Evolutionary conservation across 2,113 vertebrate species (phyloP).

Genomic region (Xenopus laevis): DNA sequence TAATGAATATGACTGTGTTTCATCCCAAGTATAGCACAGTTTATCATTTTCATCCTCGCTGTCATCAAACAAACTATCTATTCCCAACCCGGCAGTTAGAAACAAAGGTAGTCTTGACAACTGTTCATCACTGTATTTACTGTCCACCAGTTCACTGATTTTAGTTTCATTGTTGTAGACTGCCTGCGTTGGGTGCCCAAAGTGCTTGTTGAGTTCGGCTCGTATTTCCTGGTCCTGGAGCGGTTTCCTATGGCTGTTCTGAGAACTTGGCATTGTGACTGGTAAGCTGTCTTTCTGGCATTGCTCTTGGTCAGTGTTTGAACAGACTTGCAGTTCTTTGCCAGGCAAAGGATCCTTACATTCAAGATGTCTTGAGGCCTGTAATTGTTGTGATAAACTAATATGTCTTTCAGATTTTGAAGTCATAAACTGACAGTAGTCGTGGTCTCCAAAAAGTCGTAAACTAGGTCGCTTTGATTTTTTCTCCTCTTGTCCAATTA

Average conservation of each 20-base stretch:
- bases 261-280: conserved; percentile 64
- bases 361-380: conserved; percentile 78
- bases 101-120: conserved; percentile 82
- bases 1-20: conserved; percentile 86
- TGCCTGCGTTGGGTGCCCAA: conserved; percentile 85
- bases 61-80: conserved; percentile 84
- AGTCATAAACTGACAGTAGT: conserved; percentile 92
- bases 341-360: conserved; percentile 80
- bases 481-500: conserved; percentile 79
- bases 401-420: conserved; percentile 77
- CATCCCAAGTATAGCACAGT: conserved; percentile 89
- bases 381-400: conserved; percentile 75
- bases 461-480: conserved; percentile 77
- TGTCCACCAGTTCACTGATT: conserved; percentile 68
- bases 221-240: conserved; percentile 93
- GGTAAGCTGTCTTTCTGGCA: conserved; percentile 68
- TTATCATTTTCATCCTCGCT: conserved; percentile 85
- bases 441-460: conserved; percentile 91
- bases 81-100: conserved; percentile 85
- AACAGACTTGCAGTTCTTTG: conserved; percentile 72
- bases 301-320: conserved; percentile 69
- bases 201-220: conserved; percentile 97
- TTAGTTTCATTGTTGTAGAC: conserved; percentile 76
- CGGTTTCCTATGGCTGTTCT: conserved; percentile 76
- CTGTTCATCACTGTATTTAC: conserved; percentile 71